Base-by-base conservation (phyloP, 2,113 vertebrate genomes). In the Tinamus guttatus region DNA sequence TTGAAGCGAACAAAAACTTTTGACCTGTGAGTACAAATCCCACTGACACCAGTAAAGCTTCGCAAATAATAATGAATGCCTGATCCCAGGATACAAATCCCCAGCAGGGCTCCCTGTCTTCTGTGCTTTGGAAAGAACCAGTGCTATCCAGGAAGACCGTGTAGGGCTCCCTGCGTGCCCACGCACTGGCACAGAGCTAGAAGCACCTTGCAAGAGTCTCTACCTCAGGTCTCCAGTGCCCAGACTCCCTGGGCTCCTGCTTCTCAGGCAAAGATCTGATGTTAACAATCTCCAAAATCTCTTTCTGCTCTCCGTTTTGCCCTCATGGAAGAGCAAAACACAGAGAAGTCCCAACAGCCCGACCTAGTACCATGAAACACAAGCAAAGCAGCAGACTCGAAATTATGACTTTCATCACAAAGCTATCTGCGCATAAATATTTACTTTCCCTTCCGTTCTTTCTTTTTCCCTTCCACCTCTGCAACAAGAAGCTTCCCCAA, bases 181-280 rank as follows among this genome's bases (percentile, higher is more conserved):
- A 62, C 56, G 20, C 7, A 13, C 34, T 21, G 34, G 16, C 9
- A 71, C 2, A 30, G 18, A n/a, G 11, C 12, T 43, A 20, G 34
- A 7, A 1, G 22, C 28, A 4, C 3, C 49, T 2, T 2, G 0
- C 16, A 21, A 1, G 7, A 3, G 17, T 47, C 32, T 45, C 38
- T 2, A 1, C 41, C 34, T 12, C 71, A 56, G 13, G 16, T 28
- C 9, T 25, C 41, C 65, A 21, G 8, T 11, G 11, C 3, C 47
- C 52, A 76, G 7, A 28, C 7, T 38, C 25, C 64, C 15, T 5
- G 2, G 6, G 10, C 3, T 22, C 32, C 73, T 49, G 51, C 28
- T 47, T 18, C 69, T 70, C 49, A 16, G 36, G 17, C 20, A 47
- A 56, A 74, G 17, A 17, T 45, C 51, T 78, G 22, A 82, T 21